phyloP scores from a whole-genome alignment of 2,797 vertebrate genomes.

The Cyclopterus lumpus region DNA sequence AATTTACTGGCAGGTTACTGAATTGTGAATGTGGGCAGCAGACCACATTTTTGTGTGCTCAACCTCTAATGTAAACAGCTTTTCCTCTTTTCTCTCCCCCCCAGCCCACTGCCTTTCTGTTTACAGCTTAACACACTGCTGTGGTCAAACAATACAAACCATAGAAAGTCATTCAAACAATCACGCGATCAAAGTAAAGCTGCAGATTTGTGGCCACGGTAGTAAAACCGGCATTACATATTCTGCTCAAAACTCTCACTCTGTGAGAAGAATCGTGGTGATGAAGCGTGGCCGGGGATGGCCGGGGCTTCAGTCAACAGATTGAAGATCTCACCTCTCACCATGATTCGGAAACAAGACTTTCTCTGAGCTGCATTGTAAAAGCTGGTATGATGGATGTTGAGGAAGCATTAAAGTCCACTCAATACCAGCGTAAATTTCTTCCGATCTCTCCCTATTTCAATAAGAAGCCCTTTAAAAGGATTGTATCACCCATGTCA shows the following conservation, averaged over 20 bases:
- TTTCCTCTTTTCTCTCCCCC: background rate
- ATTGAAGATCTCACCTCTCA: constrained; percentile 45
- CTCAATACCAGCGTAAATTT: constrained; percentile 51
- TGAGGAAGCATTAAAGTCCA: constrained; percentile 64
- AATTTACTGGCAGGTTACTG: constrained; percentile 48
- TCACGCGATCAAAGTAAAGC: constrained; percentile 21
- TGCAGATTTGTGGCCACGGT: background rate
- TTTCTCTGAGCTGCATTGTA: constrained; percentile 46
- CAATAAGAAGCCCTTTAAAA: constrained; percentile 55
- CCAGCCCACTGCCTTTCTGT: background rate
- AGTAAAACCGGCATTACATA: background rate
- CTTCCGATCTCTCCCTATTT: constrained; percentile 22
- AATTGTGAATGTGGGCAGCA: constrained; percentile 28
- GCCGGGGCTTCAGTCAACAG: constrained; percentile 32
- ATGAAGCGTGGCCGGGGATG: background rate
- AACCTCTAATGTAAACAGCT: constrained; percentile 31
- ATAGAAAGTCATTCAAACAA: constrained; percentile 6
- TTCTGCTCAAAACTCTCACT: background rate
- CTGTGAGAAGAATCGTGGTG: constrained; percentile 1
- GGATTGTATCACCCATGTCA: constrained; percentile 44
- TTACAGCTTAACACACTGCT: constrained; percentile 8
- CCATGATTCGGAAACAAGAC: constrained; percentile 13
- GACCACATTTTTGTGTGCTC: constrained; percentile 25
- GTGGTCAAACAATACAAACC: constrained; percentile 21
- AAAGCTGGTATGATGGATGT: constrained; percentile 58